phyloP scores from a whole-genome alignment of 1,140 invertebrate species.

The Philotrypesis tridentata region DNA sequence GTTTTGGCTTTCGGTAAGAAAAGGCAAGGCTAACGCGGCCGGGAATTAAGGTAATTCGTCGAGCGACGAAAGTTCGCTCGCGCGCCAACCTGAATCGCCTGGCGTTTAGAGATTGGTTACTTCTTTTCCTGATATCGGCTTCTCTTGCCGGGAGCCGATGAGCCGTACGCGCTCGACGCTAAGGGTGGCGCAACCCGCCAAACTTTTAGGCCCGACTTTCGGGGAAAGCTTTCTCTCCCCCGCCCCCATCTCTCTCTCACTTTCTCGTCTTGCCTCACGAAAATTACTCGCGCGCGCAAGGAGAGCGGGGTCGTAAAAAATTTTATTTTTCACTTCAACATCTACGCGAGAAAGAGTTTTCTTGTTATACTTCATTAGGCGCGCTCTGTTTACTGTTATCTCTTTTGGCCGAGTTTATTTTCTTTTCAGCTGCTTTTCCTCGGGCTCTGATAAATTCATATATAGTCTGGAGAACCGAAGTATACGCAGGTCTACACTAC shows the following conservation, averaged over 20 bases:
- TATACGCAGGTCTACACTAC: too few relatives aligned
- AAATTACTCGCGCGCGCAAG: neutral
- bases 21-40: constrained; percentile 5
- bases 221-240: neutral
- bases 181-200: neutral
- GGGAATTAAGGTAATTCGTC: constrained; percentile 35
- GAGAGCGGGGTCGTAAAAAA: neutral
- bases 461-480: too few relatives aligned
- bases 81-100: neutral
- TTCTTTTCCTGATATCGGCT: constrained; percentile 15
- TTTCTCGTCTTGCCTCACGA: neutral
- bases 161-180: neutral
- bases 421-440: neutral
- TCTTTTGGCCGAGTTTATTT: neutral
- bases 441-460: too few relatives aligned
- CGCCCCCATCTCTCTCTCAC: too few relatives aligned
- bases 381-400: neutral
- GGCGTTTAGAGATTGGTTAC: constrained; percentile 29
- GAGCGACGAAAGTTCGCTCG: constrained; percentile 15
- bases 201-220: neutral
- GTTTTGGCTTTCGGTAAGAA: neutral
- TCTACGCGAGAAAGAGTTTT: too few relatives aligned
- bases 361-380: neutral
- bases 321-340: neutral
- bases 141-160: neutral